These are phyloP conservation scores for Pangasianodon hypophthalmus DNA, from an alignment of 2,113 vertebrate species.

Conservation along the genomic window DNA sequence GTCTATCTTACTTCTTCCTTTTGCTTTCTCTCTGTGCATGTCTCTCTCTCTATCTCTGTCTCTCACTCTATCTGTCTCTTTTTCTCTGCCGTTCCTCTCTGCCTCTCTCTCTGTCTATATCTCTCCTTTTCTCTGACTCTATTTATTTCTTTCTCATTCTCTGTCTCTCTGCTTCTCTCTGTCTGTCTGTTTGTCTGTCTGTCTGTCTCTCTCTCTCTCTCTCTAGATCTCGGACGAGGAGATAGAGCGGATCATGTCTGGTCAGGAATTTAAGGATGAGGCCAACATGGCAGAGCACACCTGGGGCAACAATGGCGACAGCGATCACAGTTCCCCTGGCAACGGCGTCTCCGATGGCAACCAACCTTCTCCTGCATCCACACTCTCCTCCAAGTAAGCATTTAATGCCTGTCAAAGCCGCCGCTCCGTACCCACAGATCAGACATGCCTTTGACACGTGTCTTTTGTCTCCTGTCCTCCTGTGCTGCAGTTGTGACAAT, in stretches of 20 bases:
- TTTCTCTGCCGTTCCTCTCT: not conserved
- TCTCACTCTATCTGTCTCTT: slow-evolving; percentile 5
- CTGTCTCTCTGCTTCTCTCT: not conserved
- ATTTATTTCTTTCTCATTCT: not conserved
- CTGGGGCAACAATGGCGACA: slow-evolving; percentile 97
- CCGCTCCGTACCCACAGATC: not conserved
- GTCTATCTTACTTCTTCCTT: not conserved
- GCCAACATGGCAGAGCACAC: slow-evolving; percentile 82
- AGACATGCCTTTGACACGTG: not conserved
- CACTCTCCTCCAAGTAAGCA: slow-evolving; percentile 89
- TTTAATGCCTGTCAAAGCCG: not conserved
- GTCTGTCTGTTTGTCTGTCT: not conserved
- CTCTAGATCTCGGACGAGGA: slow-evolving; percentile 95
- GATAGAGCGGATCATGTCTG: slow-evolving; percentile 98
- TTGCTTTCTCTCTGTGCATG: not conserved
- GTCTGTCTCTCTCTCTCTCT: slow-evolving; percentile 11
- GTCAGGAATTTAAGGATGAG: slow-evolving; percentile 98
- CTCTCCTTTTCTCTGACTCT: not conserved
- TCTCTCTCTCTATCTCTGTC: not conserved
- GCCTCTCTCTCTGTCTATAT: not conserved
- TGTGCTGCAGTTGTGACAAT: not conserved
- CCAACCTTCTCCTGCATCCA: slow-evolving; percentile 95
- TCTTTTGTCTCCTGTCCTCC: not conserved
- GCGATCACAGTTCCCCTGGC: slow-evolving; percentile 95
- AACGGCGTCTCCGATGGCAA: slow-evolving; percentile 96